phyloP scores from a whole-genome alignment of 2,113 vertebrate species.

The Melanotaenia duboulayi region DNA sequence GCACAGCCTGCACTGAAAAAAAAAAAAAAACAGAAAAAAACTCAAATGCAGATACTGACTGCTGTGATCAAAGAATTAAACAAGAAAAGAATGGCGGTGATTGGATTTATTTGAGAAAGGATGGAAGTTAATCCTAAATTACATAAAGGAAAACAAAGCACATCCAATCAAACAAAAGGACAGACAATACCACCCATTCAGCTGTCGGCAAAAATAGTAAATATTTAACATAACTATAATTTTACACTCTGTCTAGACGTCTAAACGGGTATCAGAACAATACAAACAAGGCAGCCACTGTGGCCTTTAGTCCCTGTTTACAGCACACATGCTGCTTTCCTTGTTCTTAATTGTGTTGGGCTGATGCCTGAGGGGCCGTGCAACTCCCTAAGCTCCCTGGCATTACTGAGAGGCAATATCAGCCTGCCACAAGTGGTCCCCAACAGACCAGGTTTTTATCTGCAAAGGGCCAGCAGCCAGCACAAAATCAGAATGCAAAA shows the following conservation, averaged over 20 bases:
- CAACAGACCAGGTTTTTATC: conserved; percentile 78
- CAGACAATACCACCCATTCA: conserved; percentile 6
- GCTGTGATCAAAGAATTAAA: background rate
- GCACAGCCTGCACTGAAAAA: background rate
- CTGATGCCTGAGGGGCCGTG: conserved; percentile 67
- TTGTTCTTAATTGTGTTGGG: conserved; percentile 80
- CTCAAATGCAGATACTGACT: background rate
- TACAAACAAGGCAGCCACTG: conserved; percentile 55
- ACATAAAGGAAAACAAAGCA: conserved; percentile 4
- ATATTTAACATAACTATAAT: conserved; percentile 50
- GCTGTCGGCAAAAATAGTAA: conserved; percentile 23
- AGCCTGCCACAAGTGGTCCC: conserved; percentile 71
- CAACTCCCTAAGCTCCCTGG: conserved; percentile 68
- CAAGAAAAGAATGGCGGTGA: background rate
- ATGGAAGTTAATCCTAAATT: background rate
- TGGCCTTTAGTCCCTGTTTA: conserved; percentile 54
- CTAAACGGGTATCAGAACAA: conserved; percentile 55
- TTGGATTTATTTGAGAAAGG: background rate
- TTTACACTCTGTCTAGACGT: conserved; percentile 61
- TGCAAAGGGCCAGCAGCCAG: conserved; percentile 83
- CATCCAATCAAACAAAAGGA: conserved; percentile 2
- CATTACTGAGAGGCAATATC: conserved; percentile 75
- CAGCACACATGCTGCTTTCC: conserved; percentile 64
- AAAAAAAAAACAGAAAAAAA: background rate
- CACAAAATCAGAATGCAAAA: conserved; percentile 72